These are phyloP conservation scores for Tachyglossus aculeatus DNA, from an alignment of 2,797 vertebrate species.

Conservation along the genomic window DNA sequence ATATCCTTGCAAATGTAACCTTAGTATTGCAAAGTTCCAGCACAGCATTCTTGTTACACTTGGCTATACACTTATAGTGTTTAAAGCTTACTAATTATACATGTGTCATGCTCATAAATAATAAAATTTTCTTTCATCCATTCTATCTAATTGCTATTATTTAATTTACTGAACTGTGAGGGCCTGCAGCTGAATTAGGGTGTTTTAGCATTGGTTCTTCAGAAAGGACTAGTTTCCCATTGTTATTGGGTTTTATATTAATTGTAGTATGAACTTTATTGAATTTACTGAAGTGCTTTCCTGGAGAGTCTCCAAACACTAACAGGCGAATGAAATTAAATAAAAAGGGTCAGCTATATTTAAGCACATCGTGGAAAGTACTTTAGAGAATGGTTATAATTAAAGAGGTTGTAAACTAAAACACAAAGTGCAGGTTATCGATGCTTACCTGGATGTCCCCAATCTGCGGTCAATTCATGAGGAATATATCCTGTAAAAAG, in stretches of 20 bases:
- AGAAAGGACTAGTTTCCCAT: constrained; percentile 58
- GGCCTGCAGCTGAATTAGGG: constrained; percentile 55
- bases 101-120: no score
- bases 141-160: constrained; percentile 34
- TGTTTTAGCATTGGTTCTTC: constrained; percentile 55
- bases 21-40: neutral
- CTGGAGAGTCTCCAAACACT: constrained; percentile 85
- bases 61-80: neutral
- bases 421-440: constrained; percentile 41
- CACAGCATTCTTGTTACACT: neutral
- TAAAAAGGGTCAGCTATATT: constrained; percentile 78
- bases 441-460: constrained; percentile 6
- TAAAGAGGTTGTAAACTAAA: constrained; percentile 72
- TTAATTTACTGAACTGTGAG: constrained; percentile 49
- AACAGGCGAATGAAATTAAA: constrained; percentile 84
- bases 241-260: constrained; percentile 76
- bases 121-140: neutral
- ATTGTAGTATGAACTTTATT: constrained; percentile 78
- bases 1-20: neutral
- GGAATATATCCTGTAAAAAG: neutral
- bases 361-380: constrained; percentile 71
- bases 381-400: constrained; percentile 70
- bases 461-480: neutral
- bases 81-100: neutral
- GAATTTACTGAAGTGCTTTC: constrained; percentile 84